Conservation (phyloP, 1,140 invertebrate genomes). For the Camponotus vicinus region DNA sequence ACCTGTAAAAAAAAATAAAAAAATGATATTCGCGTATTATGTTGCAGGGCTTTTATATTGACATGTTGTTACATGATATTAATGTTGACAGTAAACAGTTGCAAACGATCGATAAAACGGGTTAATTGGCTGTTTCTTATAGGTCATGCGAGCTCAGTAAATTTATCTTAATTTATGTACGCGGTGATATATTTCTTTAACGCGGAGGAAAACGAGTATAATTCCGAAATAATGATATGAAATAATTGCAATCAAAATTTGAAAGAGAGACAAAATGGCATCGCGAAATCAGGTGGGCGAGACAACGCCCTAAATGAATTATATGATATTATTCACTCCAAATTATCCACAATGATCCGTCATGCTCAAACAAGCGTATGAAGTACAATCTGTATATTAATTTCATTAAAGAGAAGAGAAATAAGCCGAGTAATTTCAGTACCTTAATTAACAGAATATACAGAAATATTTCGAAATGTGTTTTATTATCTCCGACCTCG, state of each 20-base stretch:
- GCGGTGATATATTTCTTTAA: neutral
- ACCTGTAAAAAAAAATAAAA: neutral
- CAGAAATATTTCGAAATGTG: neutral
- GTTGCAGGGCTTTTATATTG: neutral
- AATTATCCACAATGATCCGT: conserved; percentile 5
- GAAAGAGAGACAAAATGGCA: neutral
- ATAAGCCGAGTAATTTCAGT: conserved; percentile 6
- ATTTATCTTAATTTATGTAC: conserved; percentile 4
- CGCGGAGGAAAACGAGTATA: neutral
- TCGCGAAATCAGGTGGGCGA: neutral
- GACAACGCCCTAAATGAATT: conserved; percentile 20
- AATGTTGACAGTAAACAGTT: conserved; percentile 23
- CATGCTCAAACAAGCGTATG: neutral
- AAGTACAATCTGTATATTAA: conserved; percentile 22
- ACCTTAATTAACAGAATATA: conserved; percentile 12
- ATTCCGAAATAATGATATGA: neutral
- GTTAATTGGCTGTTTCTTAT: conserved; percentile 10
- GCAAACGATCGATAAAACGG: conserved; percentile 10
- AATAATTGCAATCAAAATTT: conserved; percentile 11
- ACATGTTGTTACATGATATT: conserved; percentile 13
- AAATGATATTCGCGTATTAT: neutral
- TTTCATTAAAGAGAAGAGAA: conserved; percentile 27
- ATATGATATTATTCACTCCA: conserved; percentile 15
- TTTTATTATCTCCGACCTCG: neutral
- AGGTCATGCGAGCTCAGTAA: neutral